A percentile compares a stretch with the other conserved stretches of the same genome.
Conservation (phyloP, 2,888 invertebrate species). For the Ormyrus labotus region DNA sequence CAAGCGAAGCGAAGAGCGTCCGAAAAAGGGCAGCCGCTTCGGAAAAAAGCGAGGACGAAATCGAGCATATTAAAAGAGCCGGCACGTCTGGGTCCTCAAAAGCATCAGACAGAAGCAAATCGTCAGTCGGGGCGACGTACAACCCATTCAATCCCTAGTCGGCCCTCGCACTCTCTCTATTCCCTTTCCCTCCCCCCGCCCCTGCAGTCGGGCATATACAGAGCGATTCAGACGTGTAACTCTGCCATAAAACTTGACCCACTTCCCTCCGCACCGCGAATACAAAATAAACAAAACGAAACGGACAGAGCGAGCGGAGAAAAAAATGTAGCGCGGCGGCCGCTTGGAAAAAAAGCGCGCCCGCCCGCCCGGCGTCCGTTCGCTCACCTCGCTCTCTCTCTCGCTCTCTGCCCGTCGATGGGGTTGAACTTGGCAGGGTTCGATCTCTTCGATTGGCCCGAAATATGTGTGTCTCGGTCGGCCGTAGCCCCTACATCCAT, state of each 20-base stretch:
- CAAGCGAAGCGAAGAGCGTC: no score
- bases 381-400: no score
- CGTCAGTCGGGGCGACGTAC: background rate
- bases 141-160: conserved; percentile 35
- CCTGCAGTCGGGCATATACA: background rate
- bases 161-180: background rate
- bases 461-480: conserved; percentile 51
- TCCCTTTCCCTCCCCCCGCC: conserved; percentile 6
- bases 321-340: background rate
- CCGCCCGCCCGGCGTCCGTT: background rate
- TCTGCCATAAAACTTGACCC: conserved; percentile 57
- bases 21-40: no score
- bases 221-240: conserved; percentile 48
- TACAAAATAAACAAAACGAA: conserved; percentile 51
- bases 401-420: background rate
- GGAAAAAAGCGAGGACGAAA: no score
- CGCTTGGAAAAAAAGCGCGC: background rate
- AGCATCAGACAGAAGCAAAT: background rate
- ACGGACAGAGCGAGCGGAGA: background rate
- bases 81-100: background rate
- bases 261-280: conserved; percentile 39
- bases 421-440: conserved; percentile 56
- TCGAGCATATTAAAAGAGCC: no score
- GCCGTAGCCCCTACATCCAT: background rate
- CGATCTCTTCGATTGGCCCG: conserved; percentile 56